A percentile compares a stretch with the other conserved stretches of the same genome.
Conservation (phyloP, 2,113 vertebrate species). For the Festucalex cinctus region DNA sequence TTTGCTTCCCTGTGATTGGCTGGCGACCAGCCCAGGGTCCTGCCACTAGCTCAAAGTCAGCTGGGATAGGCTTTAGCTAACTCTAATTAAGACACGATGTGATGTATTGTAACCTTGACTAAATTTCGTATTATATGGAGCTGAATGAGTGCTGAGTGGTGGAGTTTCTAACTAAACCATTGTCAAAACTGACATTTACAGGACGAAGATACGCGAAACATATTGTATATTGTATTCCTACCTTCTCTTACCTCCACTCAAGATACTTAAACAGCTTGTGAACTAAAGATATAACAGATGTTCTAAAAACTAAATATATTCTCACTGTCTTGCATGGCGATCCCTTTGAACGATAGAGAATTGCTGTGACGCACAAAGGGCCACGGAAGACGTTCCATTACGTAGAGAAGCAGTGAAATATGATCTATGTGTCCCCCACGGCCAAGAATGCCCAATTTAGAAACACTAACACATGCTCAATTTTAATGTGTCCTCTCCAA, state of each 20-base stretch:
- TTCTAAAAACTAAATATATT: constrained; percentile 19
- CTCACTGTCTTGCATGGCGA: constrained; percentile 9
- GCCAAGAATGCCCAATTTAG: constrained; percentile 24
- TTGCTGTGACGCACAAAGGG: constrained; percentile 58
- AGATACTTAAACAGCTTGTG: background rate
- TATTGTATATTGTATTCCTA: background rate
- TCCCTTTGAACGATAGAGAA: constrained; percentile 26
- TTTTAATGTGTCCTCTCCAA: constrained; percentile 33
- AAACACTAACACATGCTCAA: constrained; percentile 40
- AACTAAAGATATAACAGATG: background rate
- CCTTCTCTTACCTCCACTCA: no score
- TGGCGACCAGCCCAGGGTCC: no score
- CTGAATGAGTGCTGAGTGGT: no score
- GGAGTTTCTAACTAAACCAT: no score
- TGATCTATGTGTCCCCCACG: constrained; percentile 47
- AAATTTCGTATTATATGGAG: no score
- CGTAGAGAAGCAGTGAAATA: constrained; percentile 65
- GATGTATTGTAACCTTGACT: no score
- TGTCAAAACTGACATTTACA: no score
- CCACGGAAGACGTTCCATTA: constrained; percentile 65
- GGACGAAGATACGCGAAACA: no score
- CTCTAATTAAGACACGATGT: no score
- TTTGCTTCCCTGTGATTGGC: no score
- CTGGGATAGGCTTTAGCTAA: no score
- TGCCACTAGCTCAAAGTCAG: no score